Conservation (phyloP, 64 coral and sea anemone genomes). For the Platygyra sinensis region DNA sequence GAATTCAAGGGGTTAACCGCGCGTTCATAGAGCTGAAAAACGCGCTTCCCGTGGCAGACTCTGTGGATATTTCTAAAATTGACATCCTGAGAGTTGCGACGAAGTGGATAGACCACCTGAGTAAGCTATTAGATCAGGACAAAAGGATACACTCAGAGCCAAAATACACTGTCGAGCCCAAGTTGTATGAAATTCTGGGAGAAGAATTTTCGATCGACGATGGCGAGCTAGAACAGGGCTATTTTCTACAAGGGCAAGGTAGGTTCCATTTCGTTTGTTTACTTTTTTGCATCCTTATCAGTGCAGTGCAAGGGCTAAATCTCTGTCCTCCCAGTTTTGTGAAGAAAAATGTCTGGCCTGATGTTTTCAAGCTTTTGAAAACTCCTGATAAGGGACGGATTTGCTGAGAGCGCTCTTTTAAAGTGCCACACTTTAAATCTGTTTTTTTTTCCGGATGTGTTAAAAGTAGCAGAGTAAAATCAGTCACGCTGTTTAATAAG, state of each 20-base stretch:
- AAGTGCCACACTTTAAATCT: neutral
- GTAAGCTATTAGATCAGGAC: slow-evolving; percentile 81
- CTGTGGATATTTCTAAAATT: slow-evolving; percentile 93
- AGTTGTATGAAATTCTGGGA: slow-evolving; percentile 28
- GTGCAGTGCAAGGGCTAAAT: neutral
- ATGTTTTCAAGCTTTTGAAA: neutral
- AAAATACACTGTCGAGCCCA: neutral
- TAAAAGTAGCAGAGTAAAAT: neutral
- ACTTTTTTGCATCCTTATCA: neutral
- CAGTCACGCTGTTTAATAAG: neutral
- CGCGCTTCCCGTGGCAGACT: slow-evolving; percentile 73
- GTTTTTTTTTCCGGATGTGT: neutral
- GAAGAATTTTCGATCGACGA: slow-evolving; percentile 25
- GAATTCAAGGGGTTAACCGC: slow-evolving; percentile 89
- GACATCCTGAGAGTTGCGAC: slow-evolving; percentile 87
- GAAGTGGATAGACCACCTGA: slow-evolving; percentile 91
- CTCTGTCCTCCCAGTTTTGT: neutral
- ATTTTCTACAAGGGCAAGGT: slow-evolving; percentile 44
- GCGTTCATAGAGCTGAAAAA: slow-evolving; percentile 95
- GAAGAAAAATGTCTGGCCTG: neutral
- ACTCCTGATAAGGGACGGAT: neutral
- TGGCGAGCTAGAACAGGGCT: neutral
- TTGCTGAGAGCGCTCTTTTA: neutral
- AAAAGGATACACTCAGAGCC: neutral
- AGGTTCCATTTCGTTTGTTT: neutral